Evolutionary conservation across 2,113 vertebrate genomes (phyloP).

Genomic region (Danionella cerebrum): DNA sequence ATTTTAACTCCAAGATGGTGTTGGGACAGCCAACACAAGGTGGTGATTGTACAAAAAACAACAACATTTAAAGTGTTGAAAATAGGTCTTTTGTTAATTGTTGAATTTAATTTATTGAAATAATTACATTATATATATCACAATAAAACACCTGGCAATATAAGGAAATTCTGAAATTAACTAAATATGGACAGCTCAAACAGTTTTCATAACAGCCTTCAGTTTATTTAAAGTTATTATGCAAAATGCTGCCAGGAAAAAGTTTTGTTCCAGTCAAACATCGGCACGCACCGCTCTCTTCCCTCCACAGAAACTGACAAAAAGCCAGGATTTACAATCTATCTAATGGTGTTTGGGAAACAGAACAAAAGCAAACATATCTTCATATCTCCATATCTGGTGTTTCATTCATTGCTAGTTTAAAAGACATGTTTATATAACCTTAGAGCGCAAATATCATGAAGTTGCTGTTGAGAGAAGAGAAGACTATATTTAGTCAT

Average conservation of each 20-base stretch:
- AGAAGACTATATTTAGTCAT: neutral
- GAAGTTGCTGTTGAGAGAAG: neutral
- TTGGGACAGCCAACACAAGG: no score
- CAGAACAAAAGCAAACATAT: constrained; percentile 4
- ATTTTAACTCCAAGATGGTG: no score
- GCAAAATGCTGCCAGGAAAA: neutral
- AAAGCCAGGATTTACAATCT: neutral
- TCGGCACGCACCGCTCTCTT: neutral
- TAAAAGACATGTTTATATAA: neutral
- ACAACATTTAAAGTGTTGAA: no score
- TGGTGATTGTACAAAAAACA: no score
- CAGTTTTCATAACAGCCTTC: neutral
- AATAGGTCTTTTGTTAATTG: no score
- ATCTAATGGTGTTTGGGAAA: neutral
- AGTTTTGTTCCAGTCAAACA: constrained; percentile 10
- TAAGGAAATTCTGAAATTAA: no score
- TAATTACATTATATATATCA: no score
- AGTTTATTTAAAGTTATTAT: constrained; percentile 5
- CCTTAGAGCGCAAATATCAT: neutral
- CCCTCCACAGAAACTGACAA: neutral
- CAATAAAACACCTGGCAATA: no score
- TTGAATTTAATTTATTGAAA: no score
- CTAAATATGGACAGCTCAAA: no score
- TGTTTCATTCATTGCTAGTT: neutral
- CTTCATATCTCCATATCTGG: neutral